Conservation (phyloP, 2,113 vertebrate genomes). For the Brachypodius melanocephalos region DNA sequence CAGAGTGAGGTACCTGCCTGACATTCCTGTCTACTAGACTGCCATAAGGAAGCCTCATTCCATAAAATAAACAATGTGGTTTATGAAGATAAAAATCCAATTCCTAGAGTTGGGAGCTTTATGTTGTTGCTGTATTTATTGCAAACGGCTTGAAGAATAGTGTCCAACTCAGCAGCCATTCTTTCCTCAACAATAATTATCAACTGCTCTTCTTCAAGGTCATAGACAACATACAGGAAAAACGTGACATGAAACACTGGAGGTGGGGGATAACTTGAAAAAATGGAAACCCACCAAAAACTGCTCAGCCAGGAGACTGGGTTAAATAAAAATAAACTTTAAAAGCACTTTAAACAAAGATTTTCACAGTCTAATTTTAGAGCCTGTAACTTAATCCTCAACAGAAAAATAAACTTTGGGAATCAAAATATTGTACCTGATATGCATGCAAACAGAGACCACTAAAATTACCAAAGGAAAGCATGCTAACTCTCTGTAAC, state of each 20-base stretch:
- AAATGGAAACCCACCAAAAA: not conserved
- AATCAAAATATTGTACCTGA: not conserved
- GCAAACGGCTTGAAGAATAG: not conserved
- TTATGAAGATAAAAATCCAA: not conserved
- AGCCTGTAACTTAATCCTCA: not conserved
- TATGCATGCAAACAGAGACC: not conserved
- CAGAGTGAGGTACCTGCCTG: not conserved
- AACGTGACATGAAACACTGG: not conserved
- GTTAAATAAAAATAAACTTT: not conserved
- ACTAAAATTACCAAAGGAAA: not conserved
- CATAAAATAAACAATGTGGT: not conserved
- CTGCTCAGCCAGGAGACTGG: not conserved
- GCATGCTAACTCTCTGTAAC: accelerated
- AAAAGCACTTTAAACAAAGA: not conserved
- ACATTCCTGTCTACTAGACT: not conserved
- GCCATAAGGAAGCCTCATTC: not conserved
- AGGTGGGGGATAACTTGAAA: not conserved
- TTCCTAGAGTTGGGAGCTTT: not conserved
- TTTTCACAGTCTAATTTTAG: not conserved
- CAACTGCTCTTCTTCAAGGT: conserved; percentile 1
- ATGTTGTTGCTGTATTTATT: not conserved
- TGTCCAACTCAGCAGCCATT: not conserved
- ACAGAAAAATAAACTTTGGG: not conserved
- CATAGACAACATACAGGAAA: not conserved
- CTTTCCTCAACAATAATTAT: not conserved